Base-by-base conservation (phyloP, 1,140 invertebrate genomes). In the Calephelis nemesis region DNA sequence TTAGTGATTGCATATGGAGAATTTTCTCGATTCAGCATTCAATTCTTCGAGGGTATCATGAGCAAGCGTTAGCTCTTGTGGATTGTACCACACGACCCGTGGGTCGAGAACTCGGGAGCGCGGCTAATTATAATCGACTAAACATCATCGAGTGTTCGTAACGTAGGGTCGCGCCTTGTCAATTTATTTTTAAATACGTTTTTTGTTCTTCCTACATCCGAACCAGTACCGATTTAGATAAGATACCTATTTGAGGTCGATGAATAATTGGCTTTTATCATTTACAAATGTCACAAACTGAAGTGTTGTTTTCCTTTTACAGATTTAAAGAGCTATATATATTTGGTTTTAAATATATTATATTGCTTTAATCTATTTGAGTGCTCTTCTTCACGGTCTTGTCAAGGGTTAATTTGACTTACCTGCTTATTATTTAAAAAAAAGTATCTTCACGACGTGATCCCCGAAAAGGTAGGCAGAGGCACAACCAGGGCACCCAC, bases 41-140 rank as follows among this genome's bases (percentile, higher is more conserved):
- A 45, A 45, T 45, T 45, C 42, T 45, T 45, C 6, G 8, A 45
- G 30, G 3, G 30, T 30, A 40, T 10, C 11, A 40, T 4, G 48
- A 54, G 7, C 1, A 47, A 52, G 40, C 45, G 13, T 11, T 10
- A 15, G 7, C 42, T 11, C 10, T 63, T 47, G 10, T 63, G 62
- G n/a, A 42, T 52, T 42, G 50, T 58, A 66, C 65, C 65, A 19
- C 13, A 54, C 65, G 65, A 66, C 71, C 69, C 68, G 74, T 78
- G 78, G 76, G 81, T 83, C 77, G 83, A 84, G 81, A 83, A 81
- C 82, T 83, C 76, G 82, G 86, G 79, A 83, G 83, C 83, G 79
- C 71, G 76, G 87, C 88, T 91, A 91, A 91, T 91, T 91, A 91
- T 91, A 91, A 90, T 88, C 86, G 78, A 84, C 87, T 89, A 87